Percentiles rank a stretch among this genome's conserved stretches.
Conservation (phyloP, 2,797 vertebrate genomes). For the Etheostoma perlongum region DNA sequence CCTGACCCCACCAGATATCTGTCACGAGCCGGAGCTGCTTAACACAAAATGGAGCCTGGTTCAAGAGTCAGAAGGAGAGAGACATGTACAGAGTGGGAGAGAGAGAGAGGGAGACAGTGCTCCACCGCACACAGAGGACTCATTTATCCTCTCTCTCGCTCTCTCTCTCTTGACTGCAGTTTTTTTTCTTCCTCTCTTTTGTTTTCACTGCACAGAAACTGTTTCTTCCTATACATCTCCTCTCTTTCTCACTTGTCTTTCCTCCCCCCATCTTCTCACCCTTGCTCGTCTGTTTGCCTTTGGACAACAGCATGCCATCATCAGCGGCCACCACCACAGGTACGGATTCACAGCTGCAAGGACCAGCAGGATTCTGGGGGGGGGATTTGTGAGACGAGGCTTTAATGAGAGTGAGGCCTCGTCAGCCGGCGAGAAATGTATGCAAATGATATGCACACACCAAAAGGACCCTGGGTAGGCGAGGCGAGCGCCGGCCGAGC, state of each 20-base stretch:
- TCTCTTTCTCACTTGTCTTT: slow-evolving; percentile 44
- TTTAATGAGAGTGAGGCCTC: slow-evolving; percentile 94
- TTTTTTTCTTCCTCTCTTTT: slow-evolving; percentile 76
- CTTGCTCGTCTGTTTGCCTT: slow-evolving; percentile 71
- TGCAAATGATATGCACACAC: slow-evolving; percentile 99
- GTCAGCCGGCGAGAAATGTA: slow-evolving; percentile 93
- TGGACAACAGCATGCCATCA: slow-evolving; percentile 83
- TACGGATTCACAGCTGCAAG: slow-evolving; percentile 85
- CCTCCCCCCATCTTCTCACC: slow-evolving; percentile 65
- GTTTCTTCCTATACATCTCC: slow-evolving; percentile 78
- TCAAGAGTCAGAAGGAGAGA: slow-evolving; percentile 77
- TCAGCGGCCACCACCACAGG: slow-evolving; percentile 90
- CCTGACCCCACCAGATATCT: slow-evolving; percentile 93
- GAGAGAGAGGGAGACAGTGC: slow-evolving; percentile 70
- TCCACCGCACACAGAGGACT: slow-evolving; percentile 73
- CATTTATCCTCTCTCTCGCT: slow-evolving; percentile 74
- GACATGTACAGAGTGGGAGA: slow-evolving; percentile 55
- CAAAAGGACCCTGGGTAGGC: slow-evolving; percentile 81
- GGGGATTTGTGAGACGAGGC: slow-evolving; percentile 86
- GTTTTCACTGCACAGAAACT: slow-evolving; percentile 89
- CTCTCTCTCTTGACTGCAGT: slow-evolving; percentile 43
- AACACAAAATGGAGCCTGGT: slow-evolving; percentile 98
- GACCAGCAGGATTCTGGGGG: slow-evolving; percentile 94
- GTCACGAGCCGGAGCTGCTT: slow-evolving; percentile 98
- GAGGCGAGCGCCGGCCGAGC: slow-evolving; percentile 83